Conservation (phyloP, 2,113 vertebrate genomes). For the Mandrillus leucophaeus region DNA sequence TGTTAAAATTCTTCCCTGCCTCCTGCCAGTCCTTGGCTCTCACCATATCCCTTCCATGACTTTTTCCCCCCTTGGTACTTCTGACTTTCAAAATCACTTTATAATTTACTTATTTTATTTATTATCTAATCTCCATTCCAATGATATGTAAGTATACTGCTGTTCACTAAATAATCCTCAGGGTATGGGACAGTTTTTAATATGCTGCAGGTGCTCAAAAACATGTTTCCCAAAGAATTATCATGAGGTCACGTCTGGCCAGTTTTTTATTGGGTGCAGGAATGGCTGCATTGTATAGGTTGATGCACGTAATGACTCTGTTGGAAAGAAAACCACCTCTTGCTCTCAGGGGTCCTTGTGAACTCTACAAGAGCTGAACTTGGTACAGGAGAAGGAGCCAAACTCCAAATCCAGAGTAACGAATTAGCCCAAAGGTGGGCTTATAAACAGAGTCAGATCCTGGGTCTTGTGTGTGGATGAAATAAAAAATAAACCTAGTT, state of each 20-base stretch:
- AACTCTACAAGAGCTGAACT: background rate
- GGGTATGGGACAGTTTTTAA: background rate
- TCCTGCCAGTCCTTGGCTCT: too few relatives aligned
- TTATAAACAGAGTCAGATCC: background rate
- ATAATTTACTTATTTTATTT: background rate
- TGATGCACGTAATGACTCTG: background rate
- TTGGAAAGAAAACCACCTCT: background rate
- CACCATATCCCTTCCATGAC: background rate
- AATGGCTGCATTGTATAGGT: rapidly evolving
- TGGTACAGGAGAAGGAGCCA: background rate
- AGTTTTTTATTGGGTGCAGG: background rate
- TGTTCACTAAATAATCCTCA: background rate
- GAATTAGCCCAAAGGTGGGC: background rate
- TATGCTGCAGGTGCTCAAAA: background rate
- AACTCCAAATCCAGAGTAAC: background rate
- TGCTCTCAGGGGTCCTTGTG: background rate
- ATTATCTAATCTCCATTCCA: background rate
- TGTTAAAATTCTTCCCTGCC: background rate
- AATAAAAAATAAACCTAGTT: background rate
- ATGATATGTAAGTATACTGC: background rate
- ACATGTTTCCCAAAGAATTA: background rate
- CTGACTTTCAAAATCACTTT: background rate
- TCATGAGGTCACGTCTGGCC: background rate
- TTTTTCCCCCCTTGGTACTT: background rate
- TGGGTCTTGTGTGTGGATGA: background rate